phyloP scores from a whole-genome alignment of 2,797 vertebrate genomes.

The Smutsia temminckii region DNA sequence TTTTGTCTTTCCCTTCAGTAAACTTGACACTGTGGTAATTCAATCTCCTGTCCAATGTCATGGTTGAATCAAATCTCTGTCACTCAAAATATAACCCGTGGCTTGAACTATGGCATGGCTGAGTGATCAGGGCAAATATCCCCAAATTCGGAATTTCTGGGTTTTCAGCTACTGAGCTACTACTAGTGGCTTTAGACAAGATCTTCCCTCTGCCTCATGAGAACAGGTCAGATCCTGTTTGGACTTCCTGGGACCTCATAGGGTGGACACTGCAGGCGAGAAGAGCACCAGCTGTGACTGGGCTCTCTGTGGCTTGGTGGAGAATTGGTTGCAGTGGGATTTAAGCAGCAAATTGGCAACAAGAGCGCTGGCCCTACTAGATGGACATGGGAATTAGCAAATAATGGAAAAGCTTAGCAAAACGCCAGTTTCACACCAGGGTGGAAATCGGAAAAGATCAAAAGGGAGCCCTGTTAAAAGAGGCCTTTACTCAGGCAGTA shows the following conservation, averaged over 20 bases:
- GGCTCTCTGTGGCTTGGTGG: not conserved
- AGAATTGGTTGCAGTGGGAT: not conserved
- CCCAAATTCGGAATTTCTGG: constrained; percentile 76
- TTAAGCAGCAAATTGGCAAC: constrained; percentile 37
- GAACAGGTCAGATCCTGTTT: constrained; percentile 65
- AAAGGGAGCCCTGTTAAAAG: constrained; percentile 51
- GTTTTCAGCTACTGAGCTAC: constrained; percentile 60
- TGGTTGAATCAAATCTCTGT: constrained; percentile 84
- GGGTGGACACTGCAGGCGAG: not conserved
- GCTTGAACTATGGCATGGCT: constrained; percentile 67
- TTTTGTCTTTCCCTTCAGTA: constrained; percentile 80
- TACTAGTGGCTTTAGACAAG: constrained; percentile 69
- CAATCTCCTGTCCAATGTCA: constrained; percentile 82
- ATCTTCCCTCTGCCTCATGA: constrained; percentile 46
- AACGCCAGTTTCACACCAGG: constrained; percentile 53
- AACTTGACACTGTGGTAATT: constrained; percentile 81
- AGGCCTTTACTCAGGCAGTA: constrained; percentile 38
- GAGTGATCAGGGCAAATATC: constrained; percentile 74
- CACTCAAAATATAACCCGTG: constrained; percentile 76
- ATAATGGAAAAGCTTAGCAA: constrained; percentile 53
- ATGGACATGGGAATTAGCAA: constrained; percentile 38
- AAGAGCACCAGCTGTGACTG: not conserved
- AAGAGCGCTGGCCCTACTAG: not conserved
- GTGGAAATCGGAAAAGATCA: constrained; percentile 23
- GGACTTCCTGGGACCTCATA: not conserved